Conservation (phyloP, 2,797 vertebrate species). For the Coregonus ussuriensis region DNA sequence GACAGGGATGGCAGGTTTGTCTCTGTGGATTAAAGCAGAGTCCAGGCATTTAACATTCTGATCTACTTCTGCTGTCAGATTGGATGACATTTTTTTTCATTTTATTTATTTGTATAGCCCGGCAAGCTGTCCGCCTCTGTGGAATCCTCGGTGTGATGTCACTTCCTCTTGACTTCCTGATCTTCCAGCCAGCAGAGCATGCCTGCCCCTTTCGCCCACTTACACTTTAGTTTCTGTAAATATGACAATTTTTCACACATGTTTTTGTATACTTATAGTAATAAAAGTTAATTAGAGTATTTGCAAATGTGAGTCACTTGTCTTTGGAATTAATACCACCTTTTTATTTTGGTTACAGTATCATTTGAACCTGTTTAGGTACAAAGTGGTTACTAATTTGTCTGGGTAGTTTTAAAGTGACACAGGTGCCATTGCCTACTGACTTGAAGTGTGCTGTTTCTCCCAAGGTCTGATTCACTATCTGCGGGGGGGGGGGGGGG, state of each 20-base stretch:
- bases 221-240: conserved; percentile 84
- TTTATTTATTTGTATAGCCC: conserved; percentile 48
- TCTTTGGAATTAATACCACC: not conserved
- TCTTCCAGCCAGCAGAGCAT: conserved; percentile 81
- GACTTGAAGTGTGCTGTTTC: no score
- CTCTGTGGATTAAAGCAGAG: not conserved
- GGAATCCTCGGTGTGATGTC: conserved; percentile 81
- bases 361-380: not conserved
- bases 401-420: no score
- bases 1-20: not conserved
- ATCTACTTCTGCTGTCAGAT: not conserved
- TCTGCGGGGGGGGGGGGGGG: no score
- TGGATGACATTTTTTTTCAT: not conserved
- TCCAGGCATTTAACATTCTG: not conserved
- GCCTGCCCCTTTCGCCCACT: conserved; percentile 48
- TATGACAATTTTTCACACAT: conserved; percentile 81
- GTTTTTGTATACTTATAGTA: conserved; percentile 89
- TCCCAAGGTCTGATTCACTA: no score
- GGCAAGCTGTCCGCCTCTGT: conserved; percentile 71
- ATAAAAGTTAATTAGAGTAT: conserved; percentile 73
- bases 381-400: no score
- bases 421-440: no score
- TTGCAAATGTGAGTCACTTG: conserved; percentile 76
- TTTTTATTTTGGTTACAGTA: not conserved
- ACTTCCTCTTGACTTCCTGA: conserved; percentile 51